Conservation (phyloP, 2,888 invertebrate genomes). For the Cyclophora punctaria region DNA sequence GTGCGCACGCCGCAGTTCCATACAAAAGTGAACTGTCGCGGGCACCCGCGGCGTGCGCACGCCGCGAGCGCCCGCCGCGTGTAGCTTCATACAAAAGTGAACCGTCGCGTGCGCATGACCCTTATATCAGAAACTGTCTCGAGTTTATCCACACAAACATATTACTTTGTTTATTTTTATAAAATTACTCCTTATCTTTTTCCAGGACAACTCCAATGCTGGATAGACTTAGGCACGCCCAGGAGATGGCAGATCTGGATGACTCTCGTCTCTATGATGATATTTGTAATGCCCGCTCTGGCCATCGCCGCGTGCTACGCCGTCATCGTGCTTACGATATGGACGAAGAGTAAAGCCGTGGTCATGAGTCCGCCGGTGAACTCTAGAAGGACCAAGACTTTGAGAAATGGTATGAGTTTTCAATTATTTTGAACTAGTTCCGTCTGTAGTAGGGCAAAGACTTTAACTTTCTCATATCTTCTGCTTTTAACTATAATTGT, state of each 20-base stretch:
- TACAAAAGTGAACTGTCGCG: no score
- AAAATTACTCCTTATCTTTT: not conserved
- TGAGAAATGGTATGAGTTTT: conserved; percentile 51
- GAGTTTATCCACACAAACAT: no score
- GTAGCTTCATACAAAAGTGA: no score
- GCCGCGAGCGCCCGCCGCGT: no score
- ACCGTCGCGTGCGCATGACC: no score
- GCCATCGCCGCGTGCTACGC: conserved; percentile 93
- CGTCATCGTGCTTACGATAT: conserved; percentile 93
- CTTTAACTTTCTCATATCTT: no score
- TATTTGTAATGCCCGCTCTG: conserved; percentile 90
- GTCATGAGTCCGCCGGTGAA: conserved; percentile 72
- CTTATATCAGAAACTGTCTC: no score
- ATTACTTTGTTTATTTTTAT: no score
- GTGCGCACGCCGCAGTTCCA: no score
- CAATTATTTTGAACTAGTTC: conserved; percentile 16
- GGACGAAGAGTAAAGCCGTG: conserved; percentile 86
- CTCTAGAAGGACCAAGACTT: conserved; percentile 56
- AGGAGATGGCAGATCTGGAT: conserved; percentile 92
- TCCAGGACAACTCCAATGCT: conserved; percentile 85
- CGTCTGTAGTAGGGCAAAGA: no score
- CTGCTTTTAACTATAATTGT: no score
- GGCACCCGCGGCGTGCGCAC: no score
- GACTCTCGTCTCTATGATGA: conserved; percentile 84
- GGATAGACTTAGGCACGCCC: conserved; percentile 87